Percentiles rank a stretch among this genome's conserved stretches.
phyloP scores from a whole-genome alignment of 2,888 invertebrate species.

The Oscheius sp. region DNA sequence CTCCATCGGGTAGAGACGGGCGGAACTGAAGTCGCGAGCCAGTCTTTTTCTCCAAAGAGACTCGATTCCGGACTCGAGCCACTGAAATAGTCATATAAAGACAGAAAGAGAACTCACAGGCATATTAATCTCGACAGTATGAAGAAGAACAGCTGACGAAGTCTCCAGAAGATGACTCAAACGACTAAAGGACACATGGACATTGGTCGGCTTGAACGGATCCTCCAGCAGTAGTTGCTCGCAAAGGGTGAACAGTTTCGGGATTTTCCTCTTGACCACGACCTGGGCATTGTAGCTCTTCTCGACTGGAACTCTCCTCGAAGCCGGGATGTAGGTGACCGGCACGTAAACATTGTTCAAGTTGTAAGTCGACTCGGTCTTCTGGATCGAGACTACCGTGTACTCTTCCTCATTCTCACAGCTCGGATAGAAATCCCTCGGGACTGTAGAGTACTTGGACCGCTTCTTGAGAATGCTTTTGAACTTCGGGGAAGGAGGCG shows the following conservation, averaged over 20 bases:
- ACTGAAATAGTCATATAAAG: neutral
- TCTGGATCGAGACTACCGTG: neutral
- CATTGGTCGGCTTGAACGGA: neutral
- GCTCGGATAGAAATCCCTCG: neutral
- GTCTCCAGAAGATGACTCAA: slow-evolving; percentile 1
- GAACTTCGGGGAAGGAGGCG: too few relatives aligned
- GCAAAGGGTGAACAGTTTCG: slow-evolving; percentile 11
- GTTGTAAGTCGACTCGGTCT: neutral
- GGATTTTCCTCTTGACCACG: neutral
- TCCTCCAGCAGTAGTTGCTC: neutral
- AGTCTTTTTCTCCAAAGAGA: slow-evolving; percentile 16
- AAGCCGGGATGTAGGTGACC: neutral
- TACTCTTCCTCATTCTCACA: neutral
- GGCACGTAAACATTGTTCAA: neutral
- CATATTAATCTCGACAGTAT: slow-evolving; percentile 5
- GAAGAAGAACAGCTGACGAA: neutral
- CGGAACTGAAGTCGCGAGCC: slow-evolving; percentile 3
- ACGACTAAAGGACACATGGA: slow-evolving; percentile 2
- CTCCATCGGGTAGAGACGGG: slow-evolving; percentile 10
- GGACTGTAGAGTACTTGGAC: neutral
- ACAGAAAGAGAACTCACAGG: neutral
- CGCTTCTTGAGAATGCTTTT: neutral
- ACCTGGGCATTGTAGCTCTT: neutral
- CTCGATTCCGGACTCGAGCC: slow-evolving; percentile 18
- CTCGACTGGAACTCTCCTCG: neutral